Conservation (phyloP, 2,888 invertebrate species). For the Euproctis similis region DNA sequence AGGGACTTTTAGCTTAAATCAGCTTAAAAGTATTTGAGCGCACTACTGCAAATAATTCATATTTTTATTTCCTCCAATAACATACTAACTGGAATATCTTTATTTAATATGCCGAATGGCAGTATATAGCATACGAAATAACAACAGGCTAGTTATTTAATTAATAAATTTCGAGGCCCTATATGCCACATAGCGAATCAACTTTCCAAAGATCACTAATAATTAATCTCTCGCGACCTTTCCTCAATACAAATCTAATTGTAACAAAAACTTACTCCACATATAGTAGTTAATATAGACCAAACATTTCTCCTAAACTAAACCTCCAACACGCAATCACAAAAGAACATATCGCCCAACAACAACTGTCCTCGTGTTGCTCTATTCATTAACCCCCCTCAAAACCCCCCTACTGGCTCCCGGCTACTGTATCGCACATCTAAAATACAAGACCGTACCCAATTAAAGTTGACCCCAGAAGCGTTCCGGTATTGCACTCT, state of each 20-base stretch:
- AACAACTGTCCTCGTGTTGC: slow-evolving; percentile 64
- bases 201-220: slow-evolving; percentile 7
- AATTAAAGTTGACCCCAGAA: slow-evolving; percentile 67
- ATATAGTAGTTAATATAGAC: slow-evolving; percentile 21
- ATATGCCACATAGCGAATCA: slow-evolving; percentile 4
- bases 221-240: slow-evolving; percentile 7
- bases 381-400: slow-evolving; percentile 65
- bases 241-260: slow-evolving; percentile 24
- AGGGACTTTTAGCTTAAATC: too few species aligned
- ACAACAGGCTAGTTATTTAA: too few species aligned
- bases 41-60: too few species aligned
- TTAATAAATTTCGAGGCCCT: too few species aligned
- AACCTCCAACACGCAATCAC: slow-evolving; percentile 49
- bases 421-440: slow-evolving; percentile 59
- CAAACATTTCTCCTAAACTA: slow-evolving; percentile 26
- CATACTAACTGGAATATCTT: too few species aligned
- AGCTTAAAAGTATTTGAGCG: too few species aligned
- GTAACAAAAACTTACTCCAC: slow-evolving; percentile 22
- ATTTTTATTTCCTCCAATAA: too few species aligned
- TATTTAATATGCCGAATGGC: too few species aligned
- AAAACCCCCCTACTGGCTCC: too few species aligned
- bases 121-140: too few species aligned
- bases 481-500: slow-evolving; percentile 67
- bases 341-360: slow-evolving; percentile 47
- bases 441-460: slow-evolving; percentile 59